Evolutionary conservation across 2,888 invertebrate genomes (phyloP), one percentile per base, ranked within the genome.

Genomic region (Drosophila suboccidentalis): DNA sequence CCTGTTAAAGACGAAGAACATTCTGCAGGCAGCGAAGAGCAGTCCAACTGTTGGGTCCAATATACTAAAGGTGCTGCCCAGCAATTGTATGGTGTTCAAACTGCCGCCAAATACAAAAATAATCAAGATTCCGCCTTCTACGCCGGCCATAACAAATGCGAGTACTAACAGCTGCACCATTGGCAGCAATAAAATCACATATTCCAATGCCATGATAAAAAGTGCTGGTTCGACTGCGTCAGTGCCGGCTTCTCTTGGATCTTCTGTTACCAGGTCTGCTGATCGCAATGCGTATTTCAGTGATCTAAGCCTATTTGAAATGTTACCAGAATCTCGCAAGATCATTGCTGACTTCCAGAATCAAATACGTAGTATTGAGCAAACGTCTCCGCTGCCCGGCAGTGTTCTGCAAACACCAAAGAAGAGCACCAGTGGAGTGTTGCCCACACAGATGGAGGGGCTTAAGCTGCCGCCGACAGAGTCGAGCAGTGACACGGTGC

Each of bases 251-350:
- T 3, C n/a, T 29, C 10, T 19, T 19, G n/a, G 9, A 32, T 0
- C 44, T 10, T 4, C 4, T 6, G 3, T 49, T n/a, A 22, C 19
- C 5, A 10, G 11, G 11, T 3, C 2, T 43, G 3, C 46, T 4
- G 77, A 59, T 57, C 81, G 87, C 4, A 78, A 75, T 55, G 15
- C 62, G 36, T 65, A 69, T 46, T 64, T 82, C 15, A 55, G 69
- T 47, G 57, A 76, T 22, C 41, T 84, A 17, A 60, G 72, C 8
- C 61, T 79, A 29, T 63, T 78, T 34, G 88, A 90, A 15, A 82
- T 63, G 49, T 62, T 85, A n/a, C 91, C 90, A 0, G 89, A 90
- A 61, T 89, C 85, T 32, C 77, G 79, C 3, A 89, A 89, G 47
- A 64, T 90, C 6, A 91, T 90, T 51, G 67, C 78, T 4, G 83